These are phyloP conservation scores for Limenitis arthemis DNA, from an alignment of 2,888 invertebrate species.

Conservation along the genomic window DNA sequence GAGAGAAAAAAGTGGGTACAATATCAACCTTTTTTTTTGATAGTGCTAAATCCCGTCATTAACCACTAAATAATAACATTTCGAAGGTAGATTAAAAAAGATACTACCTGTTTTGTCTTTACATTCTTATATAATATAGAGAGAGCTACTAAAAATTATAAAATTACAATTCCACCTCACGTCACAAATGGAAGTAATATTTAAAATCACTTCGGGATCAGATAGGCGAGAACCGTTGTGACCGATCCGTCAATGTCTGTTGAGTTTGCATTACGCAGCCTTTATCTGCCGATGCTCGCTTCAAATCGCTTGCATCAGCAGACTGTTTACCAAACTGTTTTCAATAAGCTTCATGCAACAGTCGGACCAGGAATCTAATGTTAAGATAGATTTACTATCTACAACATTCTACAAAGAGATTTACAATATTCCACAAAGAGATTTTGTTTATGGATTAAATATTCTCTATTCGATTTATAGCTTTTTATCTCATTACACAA, in stretches of 20 bases:
- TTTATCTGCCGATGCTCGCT: slow-evolving; percentile 61
- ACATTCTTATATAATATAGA: not conserved
- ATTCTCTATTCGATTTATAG: slow-evolving; percentile 56
- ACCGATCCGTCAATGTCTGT: slow-evolving; percentile 70
- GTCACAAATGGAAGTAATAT: slow-evolving; percentile 65
- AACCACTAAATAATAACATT: too few species aligned
- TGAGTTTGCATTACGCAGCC: slow-evolving; percentile 67
- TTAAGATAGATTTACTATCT: slow-evolving; percentile 43
- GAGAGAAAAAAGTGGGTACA: too few species aligned
- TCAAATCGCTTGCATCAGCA: slow-evolving; percentile 66
- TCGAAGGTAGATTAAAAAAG: too few species aligned
- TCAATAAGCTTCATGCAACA: slow-evolving; percentile 64
- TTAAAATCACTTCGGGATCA: slow-evolving; percentile 69
- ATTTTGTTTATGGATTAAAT: slow-evolving; percentile 53
- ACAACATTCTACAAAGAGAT: slow-evolving; percentile 35
- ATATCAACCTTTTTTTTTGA: too few species aligned
- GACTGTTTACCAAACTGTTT: slow-evolving; percentile 69
- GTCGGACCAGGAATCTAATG: slow-evolving; percentile 42
- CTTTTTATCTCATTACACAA: slow-evolving; percentile 57
- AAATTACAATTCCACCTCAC: slow-evolving; percentile 61
- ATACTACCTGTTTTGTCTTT: not conserved
- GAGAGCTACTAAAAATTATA: slow-evolving; percentile 17
- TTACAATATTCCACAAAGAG: slow-evolving; percentile 40
- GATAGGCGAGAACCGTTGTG: slow-evolving; percentile 63
- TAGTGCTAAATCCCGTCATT: too few species aligned